These are phyloP conservation scores for Haliclystus octoradiatus DNA, from an alignment of 30 jellyfish, hydroid and myxozoan species.

Conservation along the genomic window DNA sequence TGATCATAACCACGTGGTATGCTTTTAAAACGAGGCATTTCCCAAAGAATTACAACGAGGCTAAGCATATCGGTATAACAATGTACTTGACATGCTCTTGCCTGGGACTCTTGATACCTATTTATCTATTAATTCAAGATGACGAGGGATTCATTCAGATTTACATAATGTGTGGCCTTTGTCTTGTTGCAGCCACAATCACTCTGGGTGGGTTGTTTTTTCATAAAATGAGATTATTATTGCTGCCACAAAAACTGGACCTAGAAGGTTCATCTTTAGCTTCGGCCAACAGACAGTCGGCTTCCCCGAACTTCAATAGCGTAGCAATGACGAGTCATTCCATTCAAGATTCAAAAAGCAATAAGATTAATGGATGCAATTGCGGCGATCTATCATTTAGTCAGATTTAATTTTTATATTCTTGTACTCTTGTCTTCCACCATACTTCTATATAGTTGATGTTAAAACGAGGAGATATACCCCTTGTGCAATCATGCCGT, in stretches of 20 bases:
- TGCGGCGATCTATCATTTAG: no score
- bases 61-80: conserved; percentile 80
- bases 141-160: conserved; percentile 38
- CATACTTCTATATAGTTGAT: no score
- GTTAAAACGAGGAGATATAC: no score
- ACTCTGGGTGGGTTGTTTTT: conserved; percentile 86
- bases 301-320: no score
- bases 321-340: no score
- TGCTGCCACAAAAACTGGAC: conserved; percentile 14
- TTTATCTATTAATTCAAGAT: conserved; percentile 29
- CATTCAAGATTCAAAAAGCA: no score
- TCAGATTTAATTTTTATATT: no score
- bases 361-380: no score
- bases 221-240: conserved; percentile 43
- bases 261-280: conserved; percentile 5
- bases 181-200: conserved; percentile 40
- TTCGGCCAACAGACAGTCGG: no score
- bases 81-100: conserved; percentile 66
- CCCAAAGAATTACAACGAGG: conserved; percentile 96
- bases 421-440: no score
- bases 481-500: no score
- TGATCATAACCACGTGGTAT: conserved; percentile 66
- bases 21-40: conserved; percentile 86
- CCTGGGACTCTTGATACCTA: conserved; percentile 49
- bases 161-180: conserved; percentile 37